Conservation (phyloP, 2,888 invertebrate genomes). For the Therioaphis trifolii region DNA sequence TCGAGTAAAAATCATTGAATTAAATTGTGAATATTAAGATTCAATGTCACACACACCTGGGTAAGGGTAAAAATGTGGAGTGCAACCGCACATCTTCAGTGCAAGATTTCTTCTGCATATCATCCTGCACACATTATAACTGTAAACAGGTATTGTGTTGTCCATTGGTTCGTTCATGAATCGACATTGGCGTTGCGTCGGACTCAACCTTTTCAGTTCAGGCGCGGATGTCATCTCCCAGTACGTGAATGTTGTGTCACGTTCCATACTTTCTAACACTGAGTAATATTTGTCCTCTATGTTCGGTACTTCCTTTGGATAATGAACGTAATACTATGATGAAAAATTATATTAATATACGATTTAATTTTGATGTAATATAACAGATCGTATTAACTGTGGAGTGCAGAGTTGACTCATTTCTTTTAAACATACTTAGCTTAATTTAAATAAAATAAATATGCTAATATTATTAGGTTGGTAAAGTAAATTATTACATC, state of each 20-base stretch:
- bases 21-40: no score
- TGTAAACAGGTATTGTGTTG: constrained; percentile 77
- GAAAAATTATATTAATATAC: not conserved
- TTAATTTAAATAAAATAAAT: no score
- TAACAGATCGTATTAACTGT: no score
- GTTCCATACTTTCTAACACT: constrained; percentile 65
- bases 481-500: no score
- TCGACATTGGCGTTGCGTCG: constrained; percentile 68
- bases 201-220: constrained; percentile 65
- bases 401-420: not conserved
- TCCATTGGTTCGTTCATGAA: constrained; percentile 76
- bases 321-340: constrained; percentile 73
- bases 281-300: constrained; percentile 69
- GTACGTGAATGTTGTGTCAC: constrained; percentile 66
- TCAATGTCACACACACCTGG: no score
- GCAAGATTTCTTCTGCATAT: constrained; percentile 78
- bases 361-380: no score
- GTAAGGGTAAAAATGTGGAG: constrained; percentile 80
- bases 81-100: constrained; percentile 75
- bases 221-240: constrained; percentile 65
- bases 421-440: no score
- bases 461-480: no score
- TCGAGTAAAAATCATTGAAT: no score
- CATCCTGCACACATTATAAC: constrained; percentile 77
- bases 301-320: constrained; percentile 73